phyloP scores from a whole-genome alignment of 92 coral and sea anemone genomes.

The Isaurus tuberculatus region DNA sequence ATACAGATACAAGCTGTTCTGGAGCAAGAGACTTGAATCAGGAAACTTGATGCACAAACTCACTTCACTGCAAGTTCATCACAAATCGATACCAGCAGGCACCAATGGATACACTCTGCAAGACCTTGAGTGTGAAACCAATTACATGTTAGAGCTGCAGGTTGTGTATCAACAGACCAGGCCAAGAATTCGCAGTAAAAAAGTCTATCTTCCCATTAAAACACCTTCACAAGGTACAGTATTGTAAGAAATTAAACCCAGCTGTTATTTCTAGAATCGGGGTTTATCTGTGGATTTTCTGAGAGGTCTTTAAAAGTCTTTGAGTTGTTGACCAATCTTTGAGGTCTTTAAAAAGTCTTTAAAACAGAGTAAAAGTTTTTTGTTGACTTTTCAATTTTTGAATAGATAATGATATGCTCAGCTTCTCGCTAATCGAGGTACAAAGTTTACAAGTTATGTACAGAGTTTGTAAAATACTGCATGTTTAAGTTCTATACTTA shows the following conservation, averaged over 20 bases:
- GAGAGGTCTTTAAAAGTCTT: not conserved
- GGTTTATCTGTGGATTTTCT: too few relatives aligned
- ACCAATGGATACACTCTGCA: not conserved
- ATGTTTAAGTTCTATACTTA: too few relatives aligned
- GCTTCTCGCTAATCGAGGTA: too few relatives aligned
- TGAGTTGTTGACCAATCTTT: too few relatives aligned
- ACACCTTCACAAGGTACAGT: slow-evolving; percentile 24
- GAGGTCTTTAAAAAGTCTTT: too few relatives aligned
- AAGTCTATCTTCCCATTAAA: not conserved
- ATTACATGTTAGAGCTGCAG: slow-evolving; percentile 36
- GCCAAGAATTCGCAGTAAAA: slow-evolving; percentile 21
- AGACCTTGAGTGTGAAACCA: not conserved
- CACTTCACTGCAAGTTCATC: slow-evolving; percentile 8
- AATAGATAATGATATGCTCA: too few relatives aligned
- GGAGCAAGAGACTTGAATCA: slow-evolving; percentile 17
- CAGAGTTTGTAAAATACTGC: too few relatives aligned
- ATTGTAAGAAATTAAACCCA: not conserved
- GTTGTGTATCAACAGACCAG: not conserved
- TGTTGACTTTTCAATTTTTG: too few relatives aligned
- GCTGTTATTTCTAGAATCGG: not conserved
- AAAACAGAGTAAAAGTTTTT: too few relatives aligned
- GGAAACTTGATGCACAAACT: not conserved
- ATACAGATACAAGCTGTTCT: slow-evolving; percentile 32
- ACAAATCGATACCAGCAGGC: not conserved
- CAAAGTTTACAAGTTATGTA: too few relatives aligned